phyloP scores from a whole-genome alignment of 2,797 vertebrate genomes.

The Mus spretus region DNA sequence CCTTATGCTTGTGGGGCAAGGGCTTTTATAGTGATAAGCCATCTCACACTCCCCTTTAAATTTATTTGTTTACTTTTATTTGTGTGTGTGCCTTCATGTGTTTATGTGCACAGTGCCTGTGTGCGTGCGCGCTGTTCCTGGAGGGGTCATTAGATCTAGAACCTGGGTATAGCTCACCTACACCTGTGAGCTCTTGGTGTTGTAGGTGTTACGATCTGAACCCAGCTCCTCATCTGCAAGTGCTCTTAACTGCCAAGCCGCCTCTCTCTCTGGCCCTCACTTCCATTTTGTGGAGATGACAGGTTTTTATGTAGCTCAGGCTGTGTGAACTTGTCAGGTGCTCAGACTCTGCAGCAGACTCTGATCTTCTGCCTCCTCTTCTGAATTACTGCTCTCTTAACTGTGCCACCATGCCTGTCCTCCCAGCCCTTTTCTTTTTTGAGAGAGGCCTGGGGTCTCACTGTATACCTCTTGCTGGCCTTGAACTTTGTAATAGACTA shows the following conservation, averaged over 20 bases:
- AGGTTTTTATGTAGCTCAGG: neutral
- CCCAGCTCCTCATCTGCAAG: neutral
- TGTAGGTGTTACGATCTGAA: neutral
- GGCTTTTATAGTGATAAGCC: neutral
- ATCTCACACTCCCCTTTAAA: neutral
- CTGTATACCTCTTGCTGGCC: neutral
- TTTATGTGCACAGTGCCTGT: neutral
- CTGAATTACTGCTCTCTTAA: neutral
- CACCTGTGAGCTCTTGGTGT: neutral
- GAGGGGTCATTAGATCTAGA: neutral
- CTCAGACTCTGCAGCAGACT: neutral
- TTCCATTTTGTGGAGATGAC: neutral
- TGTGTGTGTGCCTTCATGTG: neutral
- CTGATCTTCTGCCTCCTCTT: neutral
- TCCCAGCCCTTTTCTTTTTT: neutral
- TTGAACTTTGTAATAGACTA: neutral
- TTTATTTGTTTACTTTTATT: neutral
- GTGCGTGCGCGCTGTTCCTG: too few species aligned
- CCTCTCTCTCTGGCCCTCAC: neutral
- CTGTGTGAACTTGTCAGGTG: neutral
- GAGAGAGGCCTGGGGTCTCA: too few species aligned
- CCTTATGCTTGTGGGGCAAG: neutral
- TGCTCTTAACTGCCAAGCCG: neutral
- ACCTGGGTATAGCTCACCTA: neutral
- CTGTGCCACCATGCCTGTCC: neutral